Conservation (phyloP, 2,888 invertebrate species). For the Sinotaia quadrata region DNA sequence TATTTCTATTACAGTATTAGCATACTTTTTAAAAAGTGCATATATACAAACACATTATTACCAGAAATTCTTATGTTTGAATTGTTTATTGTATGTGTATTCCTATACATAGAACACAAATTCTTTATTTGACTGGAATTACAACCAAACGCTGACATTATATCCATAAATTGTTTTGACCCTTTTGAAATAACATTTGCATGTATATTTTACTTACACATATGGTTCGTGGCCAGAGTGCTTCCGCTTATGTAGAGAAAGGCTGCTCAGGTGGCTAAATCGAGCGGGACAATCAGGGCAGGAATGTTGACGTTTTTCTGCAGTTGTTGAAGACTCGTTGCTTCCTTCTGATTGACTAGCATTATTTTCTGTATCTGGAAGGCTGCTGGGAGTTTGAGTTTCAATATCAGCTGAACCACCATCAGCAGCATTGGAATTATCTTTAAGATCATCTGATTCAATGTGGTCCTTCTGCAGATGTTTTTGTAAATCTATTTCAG, state of each 20-base stretch:
- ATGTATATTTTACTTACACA: conserved; percentile 8
- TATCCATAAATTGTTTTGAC: too few species aligned
- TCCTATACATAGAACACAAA: too few species aligned
- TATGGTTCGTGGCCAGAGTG: conserved; percentile 19
- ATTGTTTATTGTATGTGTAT: too few species aligned
- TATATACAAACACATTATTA: too few species aligned
- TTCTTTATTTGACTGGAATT: too few species aligned
- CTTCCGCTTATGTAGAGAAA: conserved; percentile 13
- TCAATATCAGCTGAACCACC: background rate
- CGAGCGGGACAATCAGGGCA: conserved; percentile 10
- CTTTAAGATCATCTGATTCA: background rate
- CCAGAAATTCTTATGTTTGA: too few species aligned
- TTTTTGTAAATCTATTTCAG: background rate
- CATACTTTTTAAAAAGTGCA: too few species aligned
- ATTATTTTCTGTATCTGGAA: background rate
- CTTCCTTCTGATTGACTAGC: background rate
- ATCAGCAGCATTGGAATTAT: background rate
- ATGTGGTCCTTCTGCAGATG: background rate
- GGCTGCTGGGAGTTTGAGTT: background rate
- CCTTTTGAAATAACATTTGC: too few species aligned
- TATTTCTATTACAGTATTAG: too few species aligned
- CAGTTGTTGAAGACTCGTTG: too few species aligned
- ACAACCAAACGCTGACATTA: too few species aligned
- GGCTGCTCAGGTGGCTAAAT: conserved; percentile 18
- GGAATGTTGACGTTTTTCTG: background rate